Base-by-base conservation (phyloP, 1,140 invertebrate species). In the Muscidifurax raptorellus region DNA sequence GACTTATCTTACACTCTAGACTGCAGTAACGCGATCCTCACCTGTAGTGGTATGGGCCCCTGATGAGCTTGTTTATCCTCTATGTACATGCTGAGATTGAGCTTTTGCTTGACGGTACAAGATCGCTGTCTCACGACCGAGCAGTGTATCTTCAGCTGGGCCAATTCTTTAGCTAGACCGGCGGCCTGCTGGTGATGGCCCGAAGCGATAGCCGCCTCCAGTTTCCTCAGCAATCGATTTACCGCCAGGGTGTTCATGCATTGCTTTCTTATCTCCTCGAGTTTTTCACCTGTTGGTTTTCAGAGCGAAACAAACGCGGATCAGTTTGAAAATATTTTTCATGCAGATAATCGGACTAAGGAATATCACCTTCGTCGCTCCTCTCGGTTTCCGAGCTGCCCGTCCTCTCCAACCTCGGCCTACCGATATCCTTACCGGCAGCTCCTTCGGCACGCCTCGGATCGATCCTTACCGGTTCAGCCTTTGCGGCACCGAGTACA, bases 81-180 rank as follows among this genome's bases (percentile, higher is more conserved):
- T 30, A 97, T 95, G 90, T 95, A 97, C 92, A 97, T 95, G 87
- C 96, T 95, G 32, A 97, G 94, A 85, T 96, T 97, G 89, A 89
- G 93, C 90, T 89, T 88, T 86, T 90, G 90, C 90, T 90, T 91
- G 30, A 86, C 85, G 87, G 89, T 88, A 30, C 27, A 47, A 10
- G 76, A 71, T 89, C 93, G 93, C 86, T 95, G 94, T 82, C 95
- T 90, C 52, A 95, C 93, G 10, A 96, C 95, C 25, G 94, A 94
- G 90, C 95, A 95, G 87, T 94, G 94, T 67, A 96, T 95, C 90
- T 95, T 96, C 28, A 96, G 89, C 40, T 95, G 92, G 0, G 96
- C 96, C 81, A 97, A 93, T 90, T 96, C 95, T 88, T 95, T 94
- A 3, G 96, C 96, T 32, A 96, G 92, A 82, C 91, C 92, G 3